Conservation (phyloP, 1,140 invertebrate species). For the Patella vulgata region DNA sequence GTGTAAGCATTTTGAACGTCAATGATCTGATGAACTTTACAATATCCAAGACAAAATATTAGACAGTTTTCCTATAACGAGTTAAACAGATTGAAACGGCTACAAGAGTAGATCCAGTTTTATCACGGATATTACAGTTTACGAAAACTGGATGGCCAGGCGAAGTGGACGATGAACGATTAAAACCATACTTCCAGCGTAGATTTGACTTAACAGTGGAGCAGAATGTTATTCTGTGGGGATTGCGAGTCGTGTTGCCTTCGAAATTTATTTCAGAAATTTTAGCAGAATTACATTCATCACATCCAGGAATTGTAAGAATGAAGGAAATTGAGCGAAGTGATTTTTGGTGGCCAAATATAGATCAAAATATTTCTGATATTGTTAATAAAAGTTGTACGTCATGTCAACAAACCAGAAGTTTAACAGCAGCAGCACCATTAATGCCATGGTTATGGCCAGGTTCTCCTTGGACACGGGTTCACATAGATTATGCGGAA, state of each 20-base stretch:
- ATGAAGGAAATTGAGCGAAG: constrained; percentile 20
- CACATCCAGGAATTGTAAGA: constrained; percentile 18
- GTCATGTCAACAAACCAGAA: constrained; percentile 16
- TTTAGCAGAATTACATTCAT: constrained; percentile 21
- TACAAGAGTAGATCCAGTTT: constrained; percentile 6
- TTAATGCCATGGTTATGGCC: constrained; percentile 30
- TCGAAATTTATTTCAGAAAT: not conserved
- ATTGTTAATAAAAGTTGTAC: constrained; percentile 2
- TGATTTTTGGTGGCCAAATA: constrained; percentile 35
- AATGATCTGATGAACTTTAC: too few species aligned
- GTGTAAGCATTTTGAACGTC: too few species aligned
- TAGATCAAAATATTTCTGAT: constrained; percentile 31
- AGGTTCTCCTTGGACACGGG: constrained; percentile 13
- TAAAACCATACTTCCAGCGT: constrained; percentile 7
- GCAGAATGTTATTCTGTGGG: constrained; percentile 21
- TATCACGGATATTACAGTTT: constrained; percentile 6
- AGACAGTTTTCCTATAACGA: not conserved
- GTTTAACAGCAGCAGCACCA: constrained; percentile 15
- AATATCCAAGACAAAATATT: too few species aligned
- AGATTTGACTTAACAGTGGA: constrained; percentile 1
- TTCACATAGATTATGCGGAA: constrained; percentile 33
- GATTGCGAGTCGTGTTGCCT: constrained; percentile 22
- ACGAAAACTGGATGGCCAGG: constrained; percentile 8
- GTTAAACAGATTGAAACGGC: not conserved
- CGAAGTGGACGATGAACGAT: not conserved